Percentiles rank a stretch among this genome's conserved stretches.
phyloP scores from a whole-genome alignment of 2,797 vertebrate species.

The Pogoniulus pusillus region DNA sequence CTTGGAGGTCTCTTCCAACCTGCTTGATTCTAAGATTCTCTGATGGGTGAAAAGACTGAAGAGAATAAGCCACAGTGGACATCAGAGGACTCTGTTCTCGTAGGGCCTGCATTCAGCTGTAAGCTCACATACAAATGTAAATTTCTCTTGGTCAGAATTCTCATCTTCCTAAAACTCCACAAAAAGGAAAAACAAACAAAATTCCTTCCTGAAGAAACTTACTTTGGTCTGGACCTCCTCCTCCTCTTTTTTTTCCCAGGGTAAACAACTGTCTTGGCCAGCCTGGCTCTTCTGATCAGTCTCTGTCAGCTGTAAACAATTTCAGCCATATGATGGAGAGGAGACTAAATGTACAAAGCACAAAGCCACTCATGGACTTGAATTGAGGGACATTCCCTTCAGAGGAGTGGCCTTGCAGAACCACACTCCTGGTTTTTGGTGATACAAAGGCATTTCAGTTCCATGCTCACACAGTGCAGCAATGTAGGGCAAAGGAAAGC shows the following conservation, averaged over 20 bases:
- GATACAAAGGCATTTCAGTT: neutral
- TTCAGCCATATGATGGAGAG: neutral
- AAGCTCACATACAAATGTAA: too few relatives aligned
- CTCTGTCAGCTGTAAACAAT: neutral
- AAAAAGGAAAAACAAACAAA: neutral
- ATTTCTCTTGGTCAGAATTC: neutral
- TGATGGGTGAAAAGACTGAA: neutral
- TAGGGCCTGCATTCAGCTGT: neutral
- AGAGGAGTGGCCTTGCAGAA: neutral
- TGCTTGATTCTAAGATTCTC: too few relatives aligned
- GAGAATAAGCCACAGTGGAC: neutral
- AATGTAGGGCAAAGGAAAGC: neutral
- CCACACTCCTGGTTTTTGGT: neutral
- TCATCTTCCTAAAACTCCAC: neutral
- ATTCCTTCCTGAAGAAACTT: neutral
- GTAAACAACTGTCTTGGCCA: neutral
- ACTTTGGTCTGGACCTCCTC: neutral
- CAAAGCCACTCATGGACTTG: neutral
- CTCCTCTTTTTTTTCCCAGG: neutral
- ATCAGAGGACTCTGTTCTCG: neutral
- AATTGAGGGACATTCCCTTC: neutral
- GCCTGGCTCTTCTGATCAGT: neutral
- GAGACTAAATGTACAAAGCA: neutral
- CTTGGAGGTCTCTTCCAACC: too few relatives aligned
- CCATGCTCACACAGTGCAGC: neutral